A percentile compares a stretch with the other conserved stretches of the same genome.
Evolutionary conservation across 2,113 vertebrate species (phyloP).

Genomic region (Rhodinocichla rosea): DNA sequence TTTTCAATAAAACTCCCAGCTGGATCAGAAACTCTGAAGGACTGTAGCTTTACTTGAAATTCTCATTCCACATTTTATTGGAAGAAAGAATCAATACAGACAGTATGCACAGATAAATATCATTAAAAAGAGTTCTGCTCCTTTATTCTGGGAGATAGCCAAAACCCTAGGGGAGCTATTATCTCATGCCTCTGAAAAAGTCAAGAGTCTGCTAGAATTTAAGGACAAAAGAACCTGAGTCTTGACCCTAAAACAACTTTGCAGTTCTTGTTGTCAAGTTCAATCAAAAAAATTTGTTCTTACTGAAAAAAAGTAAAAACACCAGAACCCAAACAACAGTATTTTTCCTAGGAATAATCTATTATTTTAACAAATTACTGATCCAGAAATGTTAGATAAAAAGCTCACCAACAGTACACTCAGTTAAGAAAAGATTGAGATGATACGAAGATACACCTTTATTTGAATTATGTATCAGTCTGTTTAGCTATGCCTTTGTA

Average conservation of each 20-base stretch:
- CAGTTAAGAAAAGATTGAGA: neutral
- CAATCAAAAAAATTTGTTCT: neutral
- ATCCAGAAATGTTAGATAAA: neutral
- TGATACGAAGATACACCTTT: neutral
- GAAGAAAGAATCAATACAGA: neutral
- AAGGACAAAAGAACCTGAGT: neutral
- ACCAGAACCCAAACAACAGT: fast-evolving
- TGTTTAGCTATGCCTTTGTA: neutral
- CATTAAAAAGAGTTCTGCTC: neutral
- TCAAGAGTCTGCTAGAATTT: neutral
- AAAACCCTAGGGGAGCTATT: neutral
- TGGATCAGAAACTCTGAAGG: neutral
- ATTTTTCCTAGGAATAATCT: neutral
- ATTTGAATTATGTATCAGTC: fast-evolving
- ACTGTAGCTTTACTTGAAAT: neutral
- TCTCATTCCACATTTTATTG: neutral
- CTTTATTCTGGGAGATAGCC: neutral
- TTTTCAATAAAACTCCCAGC: neutral
- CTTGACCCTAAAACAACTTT: neutral
- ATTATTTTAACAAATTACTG: neutral
- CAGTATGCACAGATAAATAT: neutral
- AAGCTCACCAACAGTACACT: fast-evolving
- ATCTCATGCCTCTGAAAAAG: neutral
- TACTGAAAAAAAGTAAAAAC: neutral
- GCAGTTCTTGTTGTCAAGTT: neutral